phyloP scores from a whole-genome alignment of 2,797 vertebrate species.

The Saxicola maurus region DNA sequence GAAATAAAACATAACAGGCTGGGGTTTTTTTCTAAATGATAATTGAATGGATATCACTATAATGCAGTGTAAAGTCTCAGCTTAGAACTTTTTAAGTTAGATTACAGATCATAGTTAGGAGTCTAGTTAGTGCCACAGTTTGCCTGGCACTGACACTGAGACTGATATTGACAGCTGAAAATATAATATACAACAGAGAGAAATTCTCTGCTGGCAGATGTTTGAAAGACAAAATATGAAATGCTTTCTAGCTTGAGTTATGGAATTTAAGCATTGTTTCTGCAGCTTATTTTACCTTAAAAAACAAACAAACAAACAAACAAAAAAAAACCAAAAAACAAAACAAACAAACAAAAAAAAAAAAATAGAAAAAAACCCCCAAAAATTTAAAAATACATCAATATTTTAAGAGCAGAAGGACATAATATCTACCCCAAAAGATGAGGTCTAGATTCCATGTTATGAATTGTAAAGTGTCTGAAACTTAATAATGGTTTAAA shows the following conservation, averaged over 20 bases:
- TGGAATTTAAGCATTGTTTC: not conserved
- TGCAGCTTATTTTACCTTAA: not conserved
- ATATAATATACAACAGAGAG: not conserved
- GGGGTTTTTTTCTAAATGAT: not conserved
- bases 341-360: too few relatives aligned
- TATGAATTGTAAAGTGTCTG: not conserved
- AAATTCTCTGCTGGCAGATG: not conserved
- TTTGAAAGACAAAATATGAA: not conserved
- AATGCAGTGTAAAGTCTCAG: not conserved
- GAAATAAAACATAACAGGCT: not conserved
- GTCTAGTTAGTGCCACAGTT: not conserved
- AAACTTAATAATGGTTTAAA: not conserved
- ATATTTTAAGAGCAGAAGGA: not conserved
- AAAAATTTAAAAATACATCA: too few relatives aligned
- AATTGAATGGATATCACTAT: not conserved
- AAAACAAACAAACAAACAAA: not conserved
- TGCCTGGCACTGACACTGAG: not conserved
- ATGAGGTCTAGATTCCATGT: not conserved
- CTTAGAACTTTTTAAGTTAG: not conserved
- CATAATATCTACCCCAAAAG: not conserved
- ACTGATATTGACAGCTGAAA: not conserved
- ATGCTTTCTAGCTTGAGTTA: not conserved
- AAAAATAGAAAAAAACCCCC: too few relatives aligned
- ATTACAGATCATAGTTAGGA: not conserved
- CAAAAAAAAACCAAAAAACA: not conserved